phyloP scores from a whole-genome alignment of 2,797 vertebrate species.

The Acanthurus tractus region DNA sequence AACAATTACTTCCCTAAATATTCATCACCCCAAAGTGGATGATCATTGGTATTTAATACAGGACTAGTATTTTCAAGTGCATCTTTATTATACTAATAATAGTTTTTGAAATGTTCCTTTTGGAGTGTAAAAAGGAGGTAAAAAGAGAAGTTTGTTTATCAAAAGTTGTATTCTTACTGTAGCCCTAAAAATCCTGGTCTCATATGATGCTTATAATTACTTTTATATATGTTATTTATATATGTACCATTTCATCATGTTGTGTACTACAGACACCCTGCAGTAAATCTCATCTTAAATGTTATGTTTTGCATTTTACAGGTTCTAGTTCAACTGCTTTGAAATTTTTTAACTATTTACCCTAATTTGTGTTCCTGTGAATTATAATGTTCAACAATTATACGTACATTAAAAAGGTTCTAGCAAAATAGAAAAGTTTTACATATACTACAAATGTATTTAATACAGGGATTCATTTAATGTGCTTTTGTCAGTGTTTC shows the following conservation, averaged over 20 bases:
- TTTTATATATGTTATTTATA: not conserved
- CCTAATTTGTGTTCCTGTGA: no score
- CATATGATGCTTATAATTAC: not conserved
- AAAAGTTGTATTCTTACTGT: conserved; percentile 18
- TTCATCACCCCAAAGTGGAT: conserved; percentile 96
- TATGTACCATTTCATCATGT: no score
- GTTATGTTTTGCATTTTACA: no score
- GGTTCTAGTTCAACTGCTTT: no score
- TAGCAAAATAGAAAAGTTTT: not conserved
- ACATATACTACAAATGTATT: not conserved
- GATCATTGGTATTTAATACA: conserved; percentile 91
- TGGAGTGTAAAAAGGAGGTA: conserved; percentile 16
- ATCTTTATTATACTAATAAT: conserved; percentile 91
- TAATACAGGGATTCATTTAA: not conserved
- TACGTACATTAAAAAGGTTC: no score
- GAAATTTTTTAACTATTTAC: no score
- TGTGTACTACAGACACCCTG: no score
- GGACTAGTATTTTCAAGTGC: conserved; percentile 90
- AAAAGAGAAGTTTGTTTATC: conserved; percentile 21
- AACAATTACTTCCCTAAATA: conserved; percentile 99
- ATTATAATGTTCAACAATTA: no score
- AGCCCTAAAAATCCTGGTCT: conserved; percentile 9
- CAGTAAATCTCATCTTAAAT: no score
- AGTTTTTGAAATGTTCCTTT: conserved; percentile 84
- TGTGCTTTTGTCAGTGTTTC: conserved; percentile 8